Base-by-base conservation (phyloP, 35 echinoderm and acorn worm genomes). In the Heliocidaris erythrogramma region DNA sequence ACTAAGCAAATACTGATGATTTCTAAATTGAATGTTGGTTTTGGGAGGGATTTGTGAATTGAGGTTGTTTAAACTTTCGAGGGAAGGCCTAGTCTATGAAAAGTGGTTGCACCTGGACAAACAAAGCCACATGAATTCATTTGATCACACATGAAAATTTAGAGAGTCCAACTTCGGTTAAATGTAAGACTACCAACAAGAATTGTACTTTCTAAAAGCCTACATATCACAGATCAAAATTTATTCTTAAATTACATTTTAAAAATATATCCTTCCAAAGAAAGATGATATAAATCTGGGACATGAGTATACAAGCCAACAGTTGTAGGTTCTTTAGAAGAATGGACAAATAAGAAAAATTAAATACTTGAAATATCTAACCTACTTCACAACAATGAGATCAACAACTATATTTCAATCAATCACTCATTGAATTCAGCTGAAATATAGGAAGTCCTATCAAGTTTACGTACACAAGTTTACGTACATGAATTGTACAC, bases 1-100 rank as follows among this genome's bases (percentile, higher is more conserved):
- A 48, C 87, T n/a, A 89, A 89, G 47, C 87, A 89, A 89, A 89
- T 89, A 89, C 14, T 89, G 31, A 42, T 89, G 31, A 89, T 48
- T 48, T 89, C 31, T 89, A 89, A 89, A 89, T 89, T 89, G 87
- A 32, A 89, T 32, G 87, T 89, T 89, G 87, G 87, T 89, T 89
- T 89, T 89, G 87, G 65, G 65, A 78, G 65, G 65, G 65, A 78
- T 78, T 78, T n/a, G 65, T 24, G 18, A 78, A 78, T 27, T 78
- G 18, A 29, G 7, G 65, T 78, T 78, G 65, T 78, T 78, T 78
- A 78, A 78, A 78, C 65, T 78, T 78, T 78, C 7, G 27, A n/a
- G 27, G 16, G 65, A 78, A 78, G 65, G 65, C 65, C 21, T 78
- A 78, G 65, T 78, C 65, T 78, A 27, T 27, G 65, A 78, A 78